Evolutionary conservation across 2,888 invertebrate species (phyloP), one percentile per base, ranked within the genome.

Genomic region (Phorcus lineatus): DNA sequence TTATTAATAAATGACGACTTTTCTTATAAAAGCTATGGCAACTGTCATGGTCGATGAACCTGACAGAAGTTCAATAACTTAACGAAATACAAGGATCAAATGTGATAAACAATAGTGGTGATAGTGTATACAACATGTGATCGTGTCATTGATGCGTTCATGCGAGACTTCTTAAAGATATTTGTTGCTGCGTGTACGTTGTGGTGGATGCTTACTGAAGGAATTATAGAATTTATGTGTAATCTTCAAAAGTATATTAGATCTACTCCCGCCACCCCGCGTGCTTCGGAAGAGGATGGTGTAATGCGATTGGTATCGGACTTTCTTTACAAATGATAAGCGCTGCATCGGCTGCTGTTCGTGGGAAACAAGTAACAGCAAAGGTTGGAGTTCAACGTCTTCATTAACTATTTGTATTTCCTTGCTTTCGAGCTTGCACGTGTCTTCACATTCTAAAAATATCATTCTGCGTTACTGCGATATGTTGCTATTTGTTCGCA

Each of bases 1-100:
- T 62, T 28, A 62, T 62, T 62, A 62, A 62, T 62, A 62, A 62
- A 28, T 62, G 28, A 62, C 62, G 62, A 62, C 62, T 16, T 62
- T 11, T 16, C 28, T 19, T 24, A 28, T 28, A 62, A 62, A 28
- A 62, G 24, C 62, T 28, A 62, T 28, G 62, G 28, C 62, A 28
- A 62, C 62, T 24, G 62, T 28, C 62, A 28, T 28, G 62, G 62
- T 28, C 28, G 62, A 62, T 16, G 62, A n/a, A 28, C 28, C 28
- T 24, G 62, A 13, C 16, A 62, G 2, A 62, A 62, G 62, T 62
- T 62, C 62, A 28, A 62, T 62, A 62, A 62, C 24, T 62, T 62
- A 62, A 28, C 28, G 62, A 62, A 62, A 28, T 62, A 28, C 24
- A 62, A 24, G 24, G 62, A 62, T 62, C 62, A 62, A 62, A 28